A percentile compares a stretch with the other conserved stretches of the same genome.
Evolutionary conservation across 2,888 invertebrate species (phyloP).

Genomic region (Lepetodrilus schrolli): DNA sequence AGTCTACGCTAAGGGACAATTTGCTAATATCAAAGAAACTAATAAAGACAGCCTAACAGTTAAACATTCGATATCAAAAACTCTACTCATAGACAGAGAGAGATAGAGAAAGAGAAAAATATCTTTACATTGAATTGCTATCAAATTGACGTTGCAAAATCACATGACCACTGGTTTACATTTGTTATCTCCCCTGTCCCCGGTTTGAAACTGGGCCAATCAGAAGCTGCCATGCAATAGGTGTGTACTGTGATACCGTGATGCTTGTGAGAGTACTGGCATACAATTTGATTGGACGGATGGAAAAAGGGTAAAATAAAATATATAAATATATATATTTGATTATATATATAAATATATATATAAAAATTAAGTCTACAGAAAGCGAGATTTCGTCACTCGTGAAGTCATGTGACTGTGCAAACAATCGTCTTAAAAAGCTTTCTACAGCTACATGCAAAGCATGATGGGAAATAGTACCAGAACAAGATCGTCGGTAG

Average conservation of each 20-base stretch:
- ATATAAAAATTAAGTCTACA: slow-evolving; percentile 44
- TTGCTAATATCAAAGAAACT: neutral
- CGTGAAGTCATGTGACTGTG: slow-evolving; percentile 74
- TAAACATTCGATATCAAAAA: slow-evolving; percentile 14
- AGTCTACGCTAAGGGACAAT: slow-evolving; percentile 22
- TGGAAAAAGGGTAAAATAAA: slow-evolving; percentile 39
- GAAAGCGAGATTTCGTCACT: slow-evolving; percentile 43
- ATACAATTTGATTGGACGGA: slow-evolving; percentile 31
- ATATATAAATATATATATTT: slow-evolving; percentile 40
- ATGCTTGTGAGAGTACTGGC: slow-evolving; percentile 34
- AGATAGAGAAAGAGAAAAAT: slow-evolving; percentile 22
- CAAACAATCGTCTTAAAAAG: slow-evolving; percentile 67
- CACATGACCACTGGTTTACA: slow-evolving; percentile 68
- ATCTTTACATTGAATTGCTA: slow-evolving; percentile 30
- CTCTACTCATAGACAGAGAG: slow-evolving; percentile 25
- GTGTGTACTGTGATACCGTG: slow-evolving; percentile 34
- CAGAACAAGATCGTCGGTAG: slow-evolving; percentile 93
- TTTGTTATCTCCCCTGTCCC: slow-evolving; percentile 16
- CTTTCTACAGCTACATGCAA: slow-evolving; percentile 75
- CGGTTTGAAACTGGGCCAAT: slow-evolving; percentile 24
- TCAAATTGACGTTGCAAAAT: slow-evolving; percentile 59
- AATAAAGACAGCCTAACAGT: neutral
- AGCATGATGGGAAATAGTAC: slow-evolving; percentile 81
- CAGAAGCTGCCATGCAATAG: slow-evolving; percentile 40
- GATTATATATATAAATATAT: no score